Percentiles rank a stretch among this genome's conserved stretches.
These are phyloP conservation scores for Oreochromis grahami DNA, from an alignment of 2,797 vertebrate genomes.

Conservation along the genomic window DNA sequence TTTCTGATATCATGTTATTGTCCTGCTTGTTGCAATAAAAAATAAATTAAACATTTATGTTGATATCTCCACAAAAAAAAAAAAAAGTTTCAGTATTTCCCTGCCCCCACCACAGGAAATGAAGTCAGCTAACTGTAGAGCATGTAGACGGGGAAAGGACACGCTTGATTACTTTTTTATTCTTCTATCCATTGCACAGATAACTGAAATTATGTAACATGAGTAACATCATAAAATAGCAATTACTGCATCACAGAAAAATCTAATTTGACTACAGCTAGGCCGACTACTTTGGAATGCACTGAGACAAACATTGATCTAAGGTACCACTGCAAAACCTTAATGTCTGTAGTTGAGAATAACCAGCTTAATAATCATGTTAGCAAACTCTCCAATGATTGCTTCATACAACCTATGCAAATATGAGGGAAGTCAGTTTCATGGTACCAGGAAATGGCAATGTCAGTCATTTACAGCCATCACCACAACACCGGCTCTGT, in stretches of 20 bases:
- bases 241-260: not conserved
- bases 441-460: conserved; percentile 27
- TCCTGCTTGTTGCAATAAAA: not conserved
- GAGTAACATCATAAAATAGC: not conserved
- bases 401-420: conserved; percentile 34
- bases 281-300: not conserved
- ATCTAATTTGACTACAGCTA: not conserved
- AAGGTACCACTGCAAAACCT: not conserved
- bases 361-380: conserved; percentile 16
- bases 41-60: not conserved
- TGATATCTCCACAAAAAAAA: too few relatives aligned
- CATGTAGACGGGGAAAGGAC: not conserved
- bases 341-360: conserved; percentile 20
- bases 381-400: conserved; percentile 17
- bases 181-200: not conserved
- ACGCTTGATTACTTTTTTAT: not conserved
- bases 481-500: conserved; percentile 15
- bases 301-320: not conserved
- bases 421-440: conserved; percentile 19
- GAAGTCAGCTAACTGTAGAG: not conserved
- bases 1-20: not conserved
- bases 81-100: not conserved
- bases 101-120: not conserved
- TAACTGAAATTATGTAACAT: not conserved
- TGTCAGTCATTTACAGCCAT: conserved; percentile 48